A percentile compares a stretch with the other conserved stretches of the same genome.
Conservation (phyloP, 2,113 vertebrate genomes). For the Lamprologus callipterus region DNA sequence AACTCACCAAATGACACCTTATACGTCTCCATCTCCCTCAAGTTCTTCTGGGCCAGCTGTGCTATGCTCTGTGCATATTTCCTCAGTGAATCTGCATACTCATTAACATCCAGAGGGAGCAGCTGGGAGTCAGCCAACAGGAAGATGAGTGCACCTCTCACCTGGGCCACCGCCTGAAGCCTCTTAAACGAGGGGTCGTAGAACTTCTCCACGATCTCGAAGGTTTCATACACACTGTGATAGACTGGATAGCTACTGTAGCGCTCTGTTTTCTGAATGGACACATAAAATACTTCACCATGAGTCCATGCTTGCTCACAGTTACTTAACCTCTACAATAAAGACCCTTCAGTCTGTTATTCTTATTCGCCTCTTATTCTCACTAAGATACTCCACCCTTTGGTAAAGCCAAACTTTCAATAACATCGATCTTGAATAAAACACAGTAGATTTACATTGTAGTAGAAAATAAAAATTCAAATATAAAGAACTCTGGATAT, state of each 20-base stretch:
- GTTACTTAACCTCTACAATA: not conserved
- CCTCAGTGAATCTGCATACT: constrained; percentile 80
- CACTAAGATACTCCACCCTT: not conserved
- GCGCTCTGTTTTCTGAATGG: constrained; percentile 78
- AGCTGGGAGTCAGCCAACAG: constrained; percentile 80
- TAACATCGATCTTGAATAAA: not conserved
- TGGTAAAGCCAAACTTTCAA: not conserved
- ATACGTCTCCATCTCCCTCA: constrained; percentile 60
- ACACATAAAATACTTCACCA: not conserved
- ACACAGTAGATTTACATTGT: not conserved
- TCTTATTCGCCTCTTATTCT: not conserved
- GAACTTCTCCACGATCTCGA: constrained; percentile 85
- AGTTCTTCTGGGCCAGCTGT: constrained; percentile 69
- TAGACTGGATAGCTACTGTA: constrained; percentile 94
- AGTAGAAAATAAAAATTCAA: not conserved
- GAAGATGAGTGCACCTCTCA: constrained; percentile 82
- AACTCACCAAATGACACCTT: constrained; percentile 85
- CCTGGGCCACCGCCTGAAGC: constrained; percentile 78
- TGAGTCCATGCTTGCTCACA: not conserved
- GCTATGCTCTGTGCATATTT: constrained; percentile 77
- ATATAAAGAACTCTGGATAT: not conserved
- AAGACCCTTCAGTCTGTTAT: not conserved
- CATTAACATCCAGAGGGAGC: constrained; percentile 80
- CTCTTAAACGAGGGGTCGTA: constrained; percentile 87
- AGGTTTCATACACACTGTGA: constrained; percentile 92